Percentiles rank a stretch among this genome's conserved stretches.
Evolutionary conservation across 1,140 invertebrate species (phyloP).

Genomic region (Parasteatoda tepidariorum): DNA sequence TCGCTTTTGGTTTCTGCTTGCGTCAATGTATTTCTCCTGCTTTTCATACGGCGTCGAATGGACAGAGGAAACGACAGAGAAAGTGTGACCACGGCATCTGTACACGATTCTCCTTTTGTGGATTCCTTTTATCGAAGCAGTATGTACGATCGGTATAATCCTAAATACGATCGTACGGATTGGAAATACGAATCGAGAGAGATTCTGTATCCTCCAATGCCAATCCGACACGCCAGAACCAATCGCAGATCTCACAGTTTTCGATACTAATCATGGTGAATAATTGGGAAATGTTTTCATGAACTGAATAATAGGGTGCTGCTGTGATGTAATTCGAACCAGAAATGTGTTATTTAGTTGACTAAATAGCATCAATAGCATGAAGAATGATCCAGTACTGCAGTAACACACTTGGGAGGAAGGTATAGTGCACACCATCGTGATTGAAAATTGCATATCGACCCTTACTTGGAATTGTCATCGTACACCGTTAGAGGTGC

Average conservation of each 20-base stretch:
- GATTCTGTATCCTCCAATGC: conserved; percentile 56
- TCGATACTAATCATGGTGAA: neutral
- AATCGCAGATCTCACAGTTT: conserved; percentile 49
- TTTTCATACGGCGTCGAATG: conserved; percentile 22
- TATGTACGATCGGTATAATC: conserved; percentile 36
- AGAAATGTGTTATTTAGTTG: no score
- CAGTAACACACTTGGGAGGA: no score
- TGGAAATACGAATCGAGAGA: conserved; percentile 54
- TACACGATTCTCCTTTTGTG: conserved; percentile 13
- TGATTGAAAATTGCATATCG: no score
- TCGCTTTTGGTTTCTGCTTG: conserved; percentile 43
- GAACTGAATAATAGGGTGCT: no score
- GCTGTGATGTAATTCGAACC: no score
- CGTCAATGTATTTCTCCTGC: conserved; percentile 50
- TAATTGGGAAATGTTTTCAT: no score
- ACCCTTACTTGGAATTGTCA: no score
- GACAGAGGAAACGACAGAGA: conserved; percentile 3
- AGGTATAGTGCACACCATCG: no score
- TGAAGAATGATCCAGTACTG: no score
- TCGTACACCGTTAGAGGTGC: no score
- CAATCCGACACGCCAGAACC: conserved; percentile 35
- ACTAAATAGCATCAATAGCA: no score
- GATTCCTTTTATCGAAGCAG: conserved; percentile 6
- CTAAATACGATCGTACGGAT: conserved; percentile 7
- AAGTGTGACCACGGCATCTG: conserved; percentile 1